Base-by-base conservation (phyloP, 2,888 invertebrate species). In the Apamea crenata region DNA sequence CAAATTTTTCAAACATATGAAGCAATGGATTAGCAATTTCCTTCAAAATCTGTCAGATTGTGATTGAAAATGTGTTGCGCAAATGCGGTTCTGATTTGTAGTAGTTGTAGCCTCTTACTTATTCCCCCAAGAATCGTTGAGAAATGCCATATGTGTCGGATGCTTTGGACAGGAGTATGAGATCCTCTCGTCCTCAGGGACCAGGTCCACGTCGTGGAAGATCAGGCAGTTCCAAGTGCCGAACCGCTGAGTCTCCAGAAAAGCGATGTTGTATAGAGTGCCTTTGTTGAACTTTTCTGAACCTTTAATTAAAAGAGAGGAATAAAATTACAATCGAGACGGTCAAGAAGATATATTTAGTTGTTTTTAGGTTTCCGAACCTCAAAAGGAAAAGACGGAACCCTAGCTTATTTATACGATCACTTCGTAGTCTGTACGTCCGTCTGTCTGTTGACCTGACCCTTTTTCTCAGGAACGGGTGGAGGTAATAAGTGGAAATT, bases 221-320 rank as follows among this genome's bases (percentile, higher is more conserved):
- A 87, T 74, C 53, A 87, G 72, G 40, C 87, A 87, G 76, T 87
- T 50, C 82, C 85, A 87, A 8, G 61, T 66, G 36, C 78, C 87
- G 50, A 89, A 87, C 66, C 89, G 85, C 69, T 89, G 89, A 0
- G 75, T 77, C 67, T 87, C 87, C 74, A 89, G 65, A 70, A 72
- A 87, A 0, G 89, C 87, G 21, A 84, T 77, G 72, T 87, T 87
- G 72, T 81, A 87, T 2, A 87, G 50, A 2, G 70, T 76, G 59
- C 89, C 87, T 80, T 87, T 89, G 56, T 89, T 89, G 25, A 87
- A 88, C 21, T 59, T 83, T 10, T 89, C 78, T 32, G 56, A 61
- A 8, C 89, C 87, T 88, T 36, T 61, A 25, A 1, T 56, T 6
- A 10, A 40, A 74, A n/a, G 10, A 4, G 53, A 29, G 2, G 7